Evolutionary conservation across 2,113 vertebrate species (phyloP), one percentile per base, ranked within the genome.

Genomic region (Alligator mississippiensis): DNA sequence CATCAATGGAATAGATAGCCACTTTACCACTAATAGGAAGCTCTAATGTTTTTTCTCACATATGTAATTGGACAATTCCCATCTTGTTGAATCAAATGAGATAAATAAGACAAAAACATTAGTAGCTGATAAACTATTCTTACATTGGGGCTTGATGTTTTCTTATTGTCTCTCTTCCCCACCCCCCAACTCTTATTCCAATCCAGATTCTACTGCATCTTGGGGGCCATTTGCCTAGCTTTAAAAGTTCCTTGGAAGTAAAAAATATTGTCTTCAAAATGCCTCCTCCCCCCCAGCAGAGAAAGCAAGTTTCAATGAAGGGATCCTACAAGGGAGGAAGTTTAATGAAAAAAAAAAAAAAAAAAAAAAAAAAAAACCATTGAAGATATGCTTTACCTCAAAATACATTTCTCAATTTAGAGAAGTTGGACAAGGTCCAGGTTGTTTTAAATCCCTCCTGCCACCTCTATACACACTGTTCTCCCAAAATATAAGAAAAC

Each of bases 41-140:
- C 8, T 4, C 87, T 34, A 55, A 12, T 59, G 1, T 84, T 75
- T 94, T 94, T 96, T 93, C 79, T 91, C 66, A 81, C 80, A 78
- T 34, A 84, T 59, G 61, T 82, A 95, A 88, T 82, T 93, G 92
- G 97, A 83, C 55, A 79, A n/a, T n/a, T 90, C 75, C 58, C 55
- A 76, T 80, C 76, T 90, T 80, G 4, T 81, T 92, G 85, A 68
- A 89, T 64, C 82, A 95, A 63, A 77, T 61, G 22, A 34, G 85
- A 47, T 28, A 86, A 84, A 1, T 27, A 24, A 25, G 66, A 84
- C 60, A 57, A 90, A 85, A 8, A 27, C 57, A 93, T 61, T 13
- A 91, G 55, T 38, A 86, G 38, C 38, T 38, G 6, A 82, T 15
- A 77, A 84, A 63, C 17, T 82, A 76, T 83, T 76, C 6, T 66